Evolutionary conservation across 2,888 invertebrate genomes (phyloP), one percentile per base, ranked within the genome.

Genomic region (Drosophila antonietae): DNA sequence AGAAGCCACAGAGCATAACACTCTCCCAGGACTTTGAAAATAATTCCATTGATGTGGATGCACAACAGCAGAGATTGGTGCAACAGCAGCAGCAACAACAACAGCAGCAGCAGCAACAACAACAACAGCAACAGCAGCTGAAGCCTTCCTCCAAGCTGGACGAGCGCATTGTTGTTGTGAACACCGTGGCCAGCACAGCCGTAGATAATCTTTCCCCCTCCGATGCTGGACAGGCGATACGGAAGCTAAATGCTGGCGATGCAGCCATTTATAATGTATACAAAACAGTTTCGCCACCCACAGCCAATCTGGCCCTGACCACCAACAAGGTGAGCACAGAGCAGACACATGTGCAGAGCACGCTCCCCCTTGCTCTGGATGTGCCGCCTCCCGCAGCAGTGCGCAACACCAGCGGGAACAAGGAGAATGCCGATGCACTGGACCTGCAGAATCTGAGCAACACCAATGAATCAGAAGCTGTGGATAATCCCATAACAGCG

Each of bases 21-120:
- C 61, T 91, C 37, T 85, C 91, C 12, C 92, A 91, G 67, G 92
- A 93, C 57, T 92, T 92, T 57, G 92, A 92, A 68, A 92, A 92
- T 60, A 93, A 93, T 69, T 92, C 93, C 8, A 93, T 93, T 9
- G 93, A 93, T 57, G 89, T 87, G 2, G 92, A 92, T 53, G 89
- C 91, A 4, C 91, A 89, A 35, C 89, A 60, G 58, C 68, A 49
- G 68, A 61, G 35, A 47, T 49, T 37, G n/a, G 60, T 31, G 18
- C 28, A 12, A 12, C 57, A 46, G 58, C 72, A 53, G 28, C 43
- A 73, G 44, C 28, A 52, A 14, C 28, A 28, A 28, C 75, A 67
- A 15, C 75, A 49, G 23, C 46, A 74, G 53, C 37, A 67, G 10
- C 65, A 37, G 15, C 66, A 39, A 14, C 64, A 66, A 28, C 69